Conservation (phyloP, 2,888 invertebrate genomes). For the Macrophya annulata region DNA sequence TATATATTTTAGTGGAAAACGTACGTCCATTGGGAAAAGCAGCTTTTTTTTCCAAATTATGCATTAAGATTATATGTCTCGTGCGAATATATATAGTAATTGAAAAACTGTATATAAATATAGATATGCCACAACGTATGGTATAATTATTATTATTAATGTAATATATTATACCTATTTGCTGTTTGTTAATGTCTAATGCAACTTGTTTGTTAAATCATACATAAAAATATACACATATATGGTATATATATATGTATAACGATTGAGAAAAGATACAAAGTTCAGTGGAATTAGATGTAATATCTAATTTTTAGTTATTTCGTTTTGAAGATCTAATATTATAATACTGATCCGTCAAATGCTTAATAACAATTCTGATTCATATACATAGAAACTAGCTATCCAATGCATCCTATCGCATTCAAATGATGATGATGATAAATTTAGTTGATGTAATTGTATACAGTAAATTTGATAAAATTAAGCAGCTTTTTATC, state of each 20-base stretch:
- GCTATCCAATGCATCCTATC: background rate
- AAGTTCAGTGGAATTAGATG: background rate
- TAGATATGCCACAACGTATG: constrained; percentile 20
- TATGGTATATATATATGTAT: background rate
- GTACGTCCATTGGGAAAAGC: constrained; percentile 42
- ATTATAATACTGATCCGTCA: constrained; percentile 1
- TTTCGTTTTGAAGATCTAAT: background rate
- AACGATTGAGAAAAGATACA: constrained; percentile 17
- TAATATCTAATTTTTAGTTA: background rate
- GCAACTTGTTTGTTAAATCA: constrained; percentile 39
- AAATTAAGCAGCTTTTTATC: constrained; percentile 18
- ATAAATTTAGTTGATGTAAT: background rate
- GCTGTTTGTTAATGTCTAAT: constrained; percentile 50
- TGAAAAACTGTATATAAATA: constrained; percentile 43
- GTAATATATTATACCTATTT: constrained; percentile 36
- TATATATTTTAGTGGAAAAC: constrained; percentile 40
- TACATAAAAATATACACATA: background rate
- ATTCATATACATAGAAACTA: background rate
- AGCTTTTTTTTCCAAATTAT: constrained; percentile 55
- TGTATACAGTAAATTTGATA: background rate
- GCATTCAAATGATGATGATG: background rate
- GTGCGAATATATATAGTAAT: constrained; percentile 27
- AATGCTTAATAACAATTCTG: constrained; percentile 1
- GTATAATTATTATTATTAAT: constrained; percentile 23
- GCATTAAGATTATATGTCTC: constrained; percentile 19